Base-by-base conservation (phyloP, 1,140 invertebrate genomes). In the Cheumatopsyche charites region DNA sequence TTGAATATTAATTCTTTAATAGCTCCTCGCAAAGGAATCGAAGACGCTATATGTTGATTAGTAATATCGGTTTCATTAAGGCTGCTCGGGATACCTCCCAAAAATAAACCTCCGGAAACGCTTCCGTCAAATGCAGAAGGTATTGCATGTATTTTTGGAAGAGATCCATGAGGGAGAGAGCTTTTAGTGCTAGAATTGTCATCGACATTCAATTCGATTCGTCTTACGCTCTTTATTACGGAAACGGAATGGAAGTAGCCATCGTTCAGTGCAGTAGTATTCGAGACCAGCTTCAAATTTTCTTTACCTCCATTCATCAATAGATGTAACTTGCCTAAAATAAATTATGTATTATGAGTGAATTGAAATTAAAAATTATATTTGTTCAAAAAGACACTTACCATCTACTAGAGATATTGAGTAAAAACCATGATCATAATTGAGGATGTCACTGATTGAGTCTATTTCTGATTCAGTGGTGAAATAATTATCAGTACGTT, bases 1-100 rank as follows among this genome's bases (percentile, higher is more conserved):
- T 94, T 92, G 72, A 94, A 89, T 67, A 93, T 89, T 15, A 91
- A 87, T 82, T 96, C 92, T 75, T 89, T 90, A 19, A 96, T 90
- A 5, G 91, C 90, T 26, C 94, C 94, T n/a, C 58, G 61, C 1
- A 76, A 29, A 15, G 75, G 67, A 86, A 84, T 6, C 92, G 80
- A 58, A 85, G 84, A 49, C 81, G 77, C 19, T 78, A 83, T 0
- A 86, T 87, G 0, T 85, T 76, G 72, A 63, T 74, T 82, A 3
- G 87, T 84, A 79, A 88, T 84, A 36, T 84, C 84, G 7, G 83
- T 83, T 45, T 84, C 83, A 65, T 85, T 84, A 12, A 87, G 84
- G 52, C 83, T 80, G 15, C 79, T 72, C 0, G 88, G 88, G 12
- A 90, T 78, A 0, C 92, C 91, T 43, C 91, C 91, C 73, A 93